These are phyloP conservation scores for Chlorodrepanis virens DNA, from an alignment of 2,113 vertebrate genomes.

Conservation along the genomic window DNA sequence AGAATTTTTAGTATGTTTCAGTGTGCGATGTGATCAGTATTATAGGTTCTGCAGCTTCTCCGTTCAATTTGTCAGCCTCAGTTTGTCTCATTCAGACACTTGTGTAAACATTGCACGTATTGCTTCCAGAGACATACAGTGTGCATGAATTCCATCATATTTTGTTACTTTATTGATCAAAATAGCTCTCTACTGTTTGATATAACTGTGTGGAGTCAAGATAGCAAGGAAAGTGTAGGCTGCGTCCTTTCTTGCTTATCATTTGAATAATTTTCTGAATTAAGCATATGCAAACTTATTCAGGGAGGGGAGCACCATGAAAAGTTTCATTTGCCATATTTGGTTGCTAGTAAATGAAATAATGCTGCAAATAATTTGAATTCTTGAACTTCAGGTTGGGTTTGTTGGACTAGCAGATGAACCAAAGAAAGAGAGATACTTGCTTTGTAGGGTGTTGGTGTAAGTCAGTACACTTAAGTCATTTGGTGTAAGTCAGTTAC, in stretches of 20 bases:
- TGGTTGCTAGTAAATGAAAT: neutral
- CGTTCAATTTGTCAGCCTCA: slow-evolving; percentile 5
- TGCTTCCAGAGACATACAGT: neutral
- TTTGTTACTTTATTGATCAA: slow-evolving; percentile 27
- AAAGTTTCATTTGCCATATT: neutral
- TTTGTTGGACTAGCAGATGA: neutral
- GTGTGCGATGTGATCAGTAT: neutral
- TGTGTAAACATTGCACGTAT: neutral
- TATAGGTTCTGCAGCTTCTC: neutral
- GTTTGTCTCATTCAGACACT: slow-evolving; percentile 1
- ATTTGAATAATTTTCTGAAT: neutral
- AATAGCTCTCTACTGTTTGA: slow-evolving; percentile 8
- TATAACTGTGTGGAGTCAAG: neutral
- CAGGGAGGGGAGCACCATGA: neutral
- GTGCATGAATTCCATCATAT: neutral
- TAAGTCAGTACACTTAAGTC: neutral
- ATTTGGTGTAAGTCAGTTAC: neutral
- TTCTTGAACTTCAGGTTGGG: slow-evolving; percentile 45
- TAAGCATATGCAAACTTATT: neutral
- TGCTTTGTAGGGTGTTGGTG: neutral
- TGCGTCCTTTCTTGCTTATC: neutral
- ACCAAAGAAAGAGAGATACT: neutral
- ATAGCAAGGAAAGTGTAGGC: neutral
- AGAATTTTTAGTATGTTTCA: neutral
- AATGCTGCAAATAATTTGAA: neutral